These are phyloP conservation scores for Myrmecobius fasciatus DNA, from an alignment of 2,113 vertebrate genomes.

Conservation along the genomic window DNA sequence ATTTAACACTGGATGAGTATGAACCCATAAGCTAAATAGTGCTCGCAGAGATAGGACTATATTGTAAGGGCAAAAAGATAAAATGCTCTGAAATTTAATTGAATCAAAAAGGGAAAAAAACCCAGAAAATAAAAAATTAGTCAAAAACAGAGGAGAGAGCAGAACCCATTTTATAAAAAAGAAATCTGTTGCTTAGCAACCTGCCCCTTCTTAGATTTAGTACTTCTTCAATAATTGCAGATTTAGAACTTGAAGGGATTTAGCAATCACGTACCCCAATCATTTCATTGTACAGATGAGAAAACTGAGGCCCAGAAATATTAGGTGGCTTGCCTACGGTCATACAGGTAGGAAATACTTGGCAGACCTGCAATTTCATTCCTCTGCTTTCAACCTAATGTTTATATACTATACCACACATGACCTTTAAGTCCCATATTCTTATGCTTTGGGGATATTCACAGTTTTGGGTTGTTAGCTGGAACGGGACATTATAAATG, in stretches of 20 bases:
- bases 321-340: neutral
- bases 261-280: neutral
- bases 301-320: neutral
- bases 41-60: conserved; percentile 48
- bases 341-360: neutral
- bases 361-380: neutral
- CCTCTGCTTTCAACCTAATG: neutral
- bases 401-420: neutral
- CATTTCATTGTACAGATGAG: neutral
- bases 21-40: conserved; percentile 58
- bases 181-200: neutral
- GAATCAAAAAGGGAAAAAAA: conserved; percentile 32
- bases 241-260: neutral
- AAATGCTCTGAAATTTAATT: conserved; percentile 45
- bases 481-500: neutral
- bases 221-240: conserved; percentile 10
- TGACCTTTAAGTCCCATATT: neutral
- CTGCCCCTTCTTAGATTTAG: conserved; percentile 13
- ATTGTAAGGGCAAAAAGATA: conserved; percentile 23
- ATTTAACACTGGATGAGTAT: conserved; percentile 47
- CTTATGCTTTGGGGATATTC: neutral
- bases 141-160: conserved; percentile 1
- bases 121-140: neutral
- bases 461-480: neutral
- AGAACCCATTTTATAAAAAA: neutral